Evolutionary conservation across 2,113 vertebrate genomes (phyloP), one percentile per base, ranked within the genome.

Genomic region (Callospermophilus lateralis): DNA sequence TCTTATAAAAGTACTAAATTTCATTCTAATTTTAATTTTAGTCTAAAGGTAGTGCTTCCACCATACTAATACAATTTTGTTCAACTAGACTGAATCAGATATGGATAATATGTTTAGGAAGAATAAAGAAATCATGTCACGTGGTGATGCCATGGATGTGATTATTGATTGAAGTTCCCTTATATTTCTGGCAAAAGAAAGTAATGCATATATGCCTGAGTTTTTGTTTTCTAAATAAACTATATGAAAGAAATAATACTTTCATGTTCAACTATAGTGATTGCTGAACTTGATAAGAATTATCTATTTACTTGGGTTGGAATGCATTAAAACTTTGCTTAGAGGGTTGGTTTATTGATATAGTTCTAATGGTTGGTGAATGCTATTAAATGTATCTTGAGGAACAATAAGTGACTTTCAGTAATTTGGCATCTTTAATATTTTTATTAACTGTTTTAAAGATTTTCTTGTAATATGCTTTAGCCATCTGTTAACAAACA

Each of bases 131-230:
- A 61, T 77, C 11, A 93, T 68, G n/a, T 53, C 13, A 32, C 42
- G 53, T 93, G 55, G 1, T 58, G 76, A 28, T 73, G 81, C 28
- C 76, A 8, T 37, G 22, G 42, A 42, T 79, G 42, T 51, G 72
- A 67, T 79, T 77, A 61, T 72, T 96, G 15, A 68, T 17, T 51
- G 10, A 93, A 70, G 20, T n/a, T 55, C 58, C 22, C 10, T 92
- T 90, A 58, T 63, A 73, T 95, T 97, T 88, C 16, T 67, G 85
- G 34, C 76, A 84, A 92, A 90, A 22, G 37, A 70, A 89, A 96
- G 58, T 84, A 86, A 89, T 77, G 26, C 13, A 55, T 79, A 51
- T 3, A 8, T 83, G 19, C 11, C 42, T 83, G 45, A 19, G 4
- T 37, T 89, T 88, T 39, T n/a, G 5, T 11, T 77, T 86, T 87